Evolutionary conservation across 23 tunicate species (phyloP).

Genomic region (Botrylloides violaceus): DNA sequence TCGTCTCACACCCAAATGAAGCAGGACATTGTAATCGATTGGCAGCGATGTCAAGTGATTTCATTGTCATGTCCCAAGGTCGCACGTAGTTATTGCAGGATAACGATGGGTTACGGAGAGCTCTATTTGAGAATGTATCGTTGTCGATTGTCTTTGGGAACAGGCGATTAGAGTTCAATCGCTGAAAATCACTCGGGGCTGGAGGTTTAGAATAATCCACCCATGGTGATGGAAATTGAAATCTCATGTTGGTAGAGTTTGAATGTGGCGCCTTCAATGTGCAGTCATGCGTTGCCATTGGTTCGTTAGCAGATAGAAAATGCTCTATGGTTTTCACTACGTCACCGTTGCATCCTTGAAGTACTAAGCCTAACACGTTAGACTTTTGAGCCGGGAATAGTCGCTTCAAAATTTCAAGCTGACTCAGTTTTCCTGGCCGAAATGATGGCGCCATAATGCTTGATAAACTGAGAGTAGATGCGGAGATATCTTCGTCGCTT

Average conservation of each 20-base stretch:
- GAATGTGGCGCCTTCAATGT: neutral
- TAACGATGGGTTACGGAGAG: neutral
- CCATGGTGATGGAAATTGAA: neutral
- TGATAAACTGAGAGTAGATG: conserved; percentile 1
- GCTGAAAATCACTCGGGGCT: conserved; percentile 1
- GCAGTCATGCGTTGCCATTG: neutral
- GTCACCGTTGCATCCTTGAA: conserved; percentile 93
- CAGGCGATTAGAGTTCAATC: neutral
- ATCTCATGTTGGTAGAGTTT: neutral
- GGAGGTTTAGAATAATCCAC: neutral
- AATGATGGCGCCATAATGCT: conserved; percentile 50
- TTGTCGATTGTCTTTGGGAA: neutral
- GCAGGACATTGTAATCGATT: neutral
- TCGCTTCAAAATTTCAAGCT: conserved; percentile 54
- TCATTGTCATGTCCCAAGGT: neutral
- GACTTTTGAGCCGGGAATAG: conserved; percentile 70
- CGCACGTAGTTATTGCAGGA: neutral
- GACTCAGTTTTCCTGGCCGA: conserved; percentile 67
- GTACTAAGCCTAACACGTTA: conserved; percentile 53
- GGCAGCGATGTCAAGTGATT: neutral
- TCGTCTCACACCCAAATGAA: neutral
- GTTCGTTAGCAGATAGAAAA: conserved; percentile 73
- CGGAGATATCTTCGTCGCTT: neutral
- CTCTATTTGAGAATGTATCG: neutral
- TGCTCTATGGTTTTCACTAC: conserved; percentile 91